Evolutionary conservation across 2,113 vertebrate species (phyloP).

Genomic region (Stictonetta naevosa): DNA sequence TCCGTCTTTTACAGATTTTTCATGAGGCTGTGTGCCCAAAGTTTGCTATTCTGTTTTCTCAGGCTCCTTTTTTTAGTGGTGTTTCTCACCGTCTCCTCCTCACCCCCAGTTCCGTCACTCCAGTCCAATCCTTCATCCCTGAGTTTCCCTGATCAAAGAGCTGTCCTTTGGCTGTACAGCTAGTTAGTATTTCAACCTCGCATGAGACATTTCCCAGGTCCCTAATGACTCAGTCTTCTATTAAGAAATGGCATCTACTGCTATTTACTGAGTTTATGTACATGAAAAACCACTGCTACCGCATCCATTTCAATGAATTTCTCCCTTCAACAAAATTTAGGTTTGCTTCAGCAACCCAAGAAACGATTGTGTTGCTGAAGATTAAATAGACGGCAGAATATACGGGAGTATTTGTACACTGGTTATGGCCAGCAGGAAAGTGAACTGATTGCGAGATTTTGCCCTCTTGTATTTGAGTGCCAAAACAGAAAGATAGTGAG

Average conservation of each 20-base stretch:
- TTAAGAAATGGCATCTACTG: neutral
- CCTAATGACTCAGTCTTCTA: neutral
- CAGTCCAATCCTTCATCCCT: neutral
- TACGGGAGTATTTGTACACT: neutral
- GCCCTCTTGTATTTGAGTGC: neutral
- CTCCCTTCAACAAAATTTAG: neutral
- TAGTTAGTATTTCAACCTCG: neutral
- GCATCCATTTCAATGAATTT: neutral
- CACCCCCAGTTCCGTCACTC: neutral
- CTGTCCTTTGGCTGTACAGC: neutral
- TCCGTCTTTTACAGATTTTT: neutral
- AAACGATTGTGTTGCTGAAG: neutral
- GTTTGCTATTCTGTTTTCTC: neutral
- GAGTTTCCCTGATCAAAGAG: neutral
- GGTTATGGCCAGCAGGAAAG: neutral
- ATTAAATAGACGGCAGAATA: neutral
- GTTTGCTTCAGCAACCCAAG: neutral
- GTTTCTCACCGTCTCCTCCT: neutral
- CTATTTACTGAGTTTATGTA: neutral
- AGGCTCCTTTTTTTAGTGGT: neutral
- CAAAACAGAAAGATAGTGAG: neutral
- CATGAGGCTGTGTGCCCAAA: neutral
- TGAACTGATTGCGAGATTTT: neutral
- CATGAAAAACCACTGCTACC: neutral
- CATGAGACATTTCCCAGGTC: neutral